Evolutionary conservation across 2,113 vertebrate genomes (phyloP).

Genomic region (Colius striatus): DNA sequence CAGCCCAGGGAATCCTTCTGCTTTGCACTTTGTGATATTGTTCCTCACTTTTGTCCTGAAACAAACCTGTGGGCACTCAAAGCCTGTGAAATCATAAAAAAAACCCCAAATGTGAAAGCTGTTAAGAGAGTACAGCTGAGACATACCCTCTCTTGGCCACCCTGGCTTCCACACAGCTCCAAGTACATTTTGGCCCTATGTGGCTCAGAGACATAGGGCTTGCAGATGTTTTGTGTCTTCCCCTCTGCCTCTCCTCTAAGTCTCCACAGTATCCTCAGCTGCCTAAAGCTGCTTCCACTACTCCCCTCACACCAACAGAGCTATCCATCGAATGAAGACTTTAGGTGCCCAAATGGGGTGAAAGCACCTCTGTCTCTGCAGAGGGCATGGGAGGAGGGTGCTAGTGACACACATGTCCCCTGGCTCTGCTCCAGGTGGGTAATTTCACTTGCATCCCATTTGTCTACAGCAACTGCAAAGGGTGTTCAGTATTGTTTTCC

Average conservation of each 20-base stretch:
- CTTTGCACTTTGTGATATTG: not conserved
- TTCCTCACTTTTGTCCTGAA: not conserved
- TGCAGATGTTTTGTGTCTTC: not conserved
- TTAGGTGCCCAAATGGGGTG: not conserved
- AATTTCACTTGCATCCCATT: not conserved
- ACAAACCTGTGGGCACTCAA: not conserved
- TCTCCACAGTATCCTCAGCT: not conserved
- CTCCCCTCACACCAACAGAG: not conserved
- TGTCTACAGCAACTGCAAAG: not conserved
- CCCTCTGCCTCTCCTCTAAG: not conserved
- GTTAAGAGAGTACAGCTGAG: not conserved
- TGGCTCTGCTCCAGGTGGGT: not conserved
- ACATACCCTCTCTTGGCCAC: not conserved
- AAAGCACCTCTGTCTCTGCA: not conserved
- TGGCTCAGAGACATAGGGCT: not conserved
- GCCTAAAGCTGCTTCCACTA: not conserved
- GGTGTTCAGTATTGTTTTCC: constrained; percentile 20
- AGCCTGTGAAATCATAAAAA: not conserved
- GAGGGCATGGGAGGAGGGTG: not conserved
- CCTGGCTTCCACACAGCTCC: not conserved
- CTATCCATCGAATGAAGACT: not conserved
- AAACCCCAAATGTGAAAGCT: not conserved
- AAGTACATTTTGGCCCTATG: not conserved
- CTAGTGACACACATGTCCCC: not conserved
- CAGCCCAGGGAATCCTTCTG: not conserved